These are phyloP conservation scores for Drosophila mayaguana DNA, from an alignment of 2,888 invertebrate genomes.

Conservation along the genomic window DNA sequence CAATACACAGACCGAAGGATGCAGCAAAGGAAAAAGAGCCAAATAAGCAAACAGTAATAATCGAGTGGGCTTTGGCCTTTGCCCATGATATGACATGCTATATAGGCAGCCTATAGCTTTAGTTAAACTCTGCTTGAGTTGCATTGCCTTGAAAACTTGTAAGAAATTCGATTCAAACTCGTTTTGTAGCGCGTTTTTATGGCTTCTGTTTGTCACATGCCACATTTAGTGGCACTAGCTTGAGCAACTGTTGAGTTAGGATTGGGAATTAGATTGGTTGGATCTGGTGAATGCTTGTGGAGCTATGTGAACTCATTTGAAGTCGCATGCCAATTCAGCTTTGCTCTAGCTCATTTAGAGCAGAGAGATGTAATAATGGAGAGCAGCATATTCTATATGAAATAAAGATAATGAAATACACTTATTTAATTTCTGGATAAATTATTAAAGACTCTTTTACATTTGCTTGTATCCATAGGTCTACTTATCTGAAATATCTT, in stretches of 20 bases:
- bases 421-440: too few species aligned
- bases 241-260: background rate
- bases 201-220: background rate
- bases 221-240: background rate
- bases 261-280: background rate
- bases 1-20: constrained; percentile 25
- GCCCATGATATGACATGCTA: background rate
- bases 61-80: background rate
- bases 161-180: background rate
- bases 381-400: too few species aligned
- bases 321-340: too few species aligned
- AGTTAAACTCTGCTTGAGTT: background rate
- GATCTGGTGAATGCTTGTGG: too few species aligned
- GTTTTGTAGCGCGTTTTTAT: background rate
- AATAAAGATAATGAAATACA: too few species aligned
- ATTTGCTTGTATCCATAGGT: too few species aligned
- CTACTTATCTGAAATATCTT: background rate
- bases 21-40: background rate
- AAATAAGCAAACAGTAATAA: constrained; percentile 11
- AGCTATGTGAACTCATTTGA: background rate
- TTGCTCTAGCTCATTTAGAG: too few species aligned
- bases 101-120: background rate
- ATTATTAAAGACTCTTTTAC: too few species aligned
- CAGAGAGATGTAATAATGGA: too few species aligned
- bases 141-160: background rate